phyloP scores from a whole-genome alignment of 2,797 vertebrate genomes.

The Characodon lateralis region DNA sequence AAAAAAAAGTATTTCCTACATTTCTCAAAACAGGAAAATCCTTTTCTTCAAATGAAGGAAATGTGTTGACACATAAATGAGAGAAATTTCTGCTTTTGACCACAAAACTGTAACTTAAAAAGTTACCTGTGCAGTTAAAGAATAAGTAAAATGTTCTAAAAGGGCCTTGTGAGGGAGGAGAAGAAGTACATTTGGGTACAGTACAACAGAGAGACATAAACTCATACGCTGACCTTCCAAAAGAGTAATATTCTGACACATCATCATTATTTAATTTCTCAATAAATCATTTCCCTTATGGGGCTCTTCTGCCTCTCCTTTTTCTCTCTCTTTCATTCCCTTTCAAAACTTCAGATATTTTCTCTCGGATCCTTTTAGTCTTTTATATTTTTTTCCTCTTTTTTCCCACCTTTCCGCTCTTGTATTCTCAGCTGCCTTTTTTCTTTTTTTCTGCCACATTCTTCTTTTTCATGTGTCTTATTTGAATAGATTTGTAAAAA shows the following conservation, averaged over 20 bases:
- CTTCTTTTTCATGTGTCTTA: conserved; percentile 12
- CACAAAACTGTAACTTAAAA: conserved; percentile 23
- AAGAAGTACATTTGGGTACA: conserved; percentile 11
- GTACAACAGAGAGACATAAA: conserved; percentile 2
- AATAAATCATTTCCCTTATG: conserved; percentile 54
- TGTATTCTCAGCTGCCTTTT: conserved; percentile 31
- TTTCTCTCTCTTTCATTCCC: conserved; percentile 23
- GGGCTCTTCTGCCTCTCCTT: conserved; percentile 26
- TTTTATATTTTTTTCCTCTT: conserved; percentile 1
- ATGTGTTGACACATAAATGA: conserved; percentile 49
- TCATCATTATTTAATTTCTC: conserved; percentile 58
- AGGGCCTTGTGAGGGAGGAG: background rate
- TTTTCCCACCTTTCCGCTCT: background rate
- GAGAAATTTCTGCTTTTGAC: conserved; percentile 53
- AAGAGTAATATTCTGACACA: conserved; percentile 45
- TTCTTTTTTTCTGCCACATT: conserved; percentile 18
- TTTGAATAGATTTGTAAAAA: conserved; percentile 34
- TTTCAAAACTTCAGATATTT: conserved; percentile 58
- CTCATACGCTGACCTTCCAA: conserved; percentile 28
- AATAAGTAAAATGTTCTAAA: conserved; percentile 22
- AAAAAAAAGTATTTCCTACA: conserved; percentile 49
- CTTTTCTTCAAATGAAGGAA: conserved; percentile 59
- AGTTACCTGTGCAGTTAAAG: conserved; percentile 1
- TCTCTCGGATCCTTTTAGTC: conserved; percentile 38
- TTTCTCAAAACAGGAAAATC: conserved; percentile 55